Evolutionary conservation across 2,888 invertebrate genomes (phyloP), one percentile per base, ranked within the genome.

Genomic region (Tromatobia lineatoria): DNA sequence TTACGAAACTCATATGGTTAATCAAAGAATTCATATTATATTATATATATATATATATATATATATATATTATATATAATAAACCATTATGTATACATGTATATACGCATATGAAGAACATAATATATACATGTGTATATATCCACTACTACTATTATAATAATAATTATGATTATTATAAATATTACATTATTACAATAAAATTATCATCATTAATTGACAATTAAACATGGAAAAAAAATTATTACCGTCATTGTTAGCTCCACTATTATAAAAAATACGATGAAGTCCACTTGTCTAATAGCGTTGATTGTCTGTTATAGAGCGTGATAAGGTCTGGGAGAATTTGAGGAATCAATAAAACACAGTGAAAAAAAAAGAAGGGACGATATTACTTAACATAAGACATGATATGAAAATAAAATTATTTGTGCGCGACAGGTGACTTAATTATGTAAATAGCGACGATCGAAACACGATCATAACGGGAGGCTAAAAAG

Each of bases 231-330:
- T 34, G 59, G 54, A 59, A n/a, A 69, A 23, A 64, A 75, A 86
- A 87, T 87, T 87, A 89, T 80, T 88, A 87, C 81, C 84, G 87
- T 89, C 88, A 88, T 87, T 89, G 89, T 89, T 90, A 88, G 88
- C 82, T 82, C 87, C 86, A 88, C 77, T 89, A 83, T 82, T 79
- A 79, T 79, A 50, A 67, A n/a, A 77, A 61, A 54, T 64, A 81
- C 74, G 61, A 82, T 84, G 83, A 89, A 90, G 86, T 91, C 90
- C 90, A 91, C 90, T 90, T 90, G 90, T 92, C 91, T 91, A 90
- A 90, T 90, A 91, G 88, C 88, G 90, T 91, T 89, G 89, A 85
- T 89, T 90, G 90, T 92, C 88, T 90, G 90, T 91, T 91, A 89
- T 90, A 88, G 86, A 89, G 86, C 86, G 73, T 82, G 42, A 78